Percentiles rank a stretch among this genome's conserved stretches.
phyloP scores from a whole-genome alignment of 35 echinoderm and acorn worm genomes.

The Acanthaster planci region DNA sequence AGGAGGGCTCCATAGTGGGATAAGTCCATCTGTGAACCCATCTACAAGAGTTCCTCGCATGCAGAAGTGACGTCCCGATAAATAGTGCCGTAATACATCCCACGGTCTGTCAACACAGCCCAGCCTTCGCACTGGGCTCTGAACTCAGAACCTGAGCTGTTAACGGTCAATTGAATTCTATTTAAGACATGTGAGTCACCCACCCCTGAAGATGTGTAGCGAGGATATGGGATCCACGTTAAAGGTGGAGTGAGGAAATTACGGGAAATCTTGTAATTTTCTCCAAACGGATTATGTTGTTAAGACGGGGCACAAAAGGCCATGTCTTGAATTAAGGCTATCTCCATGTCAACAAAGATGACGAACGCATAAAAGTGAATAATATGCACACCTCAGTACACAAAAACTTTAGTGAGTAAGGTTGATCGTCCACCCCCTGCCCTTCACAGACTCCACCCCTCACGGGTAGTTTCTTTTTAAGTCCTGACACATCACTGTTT shows the following conservation, averaged over 20 bases:
- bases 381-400: too few relatives aligned
- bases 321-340: too few relatives aligned
- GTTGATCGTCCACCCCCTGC: too few relatives aligned
- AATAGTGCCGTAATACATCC: slow-evolving; percentile 7
- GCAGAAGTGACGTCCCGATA: slow-evolving; percentile 3
- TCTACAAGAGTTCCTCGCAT: not conserved
- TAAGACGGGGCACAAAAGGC: too few relatives aligned
- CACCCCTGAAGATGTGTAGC: not conserved
- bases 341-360: too few relatives aligned
- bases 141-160: not conserved
- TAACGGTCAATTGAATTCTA: slow-evolving; percentile 1
- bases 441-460: too few relatives aligned
- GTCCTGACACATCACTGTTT: too few relatives aligned
- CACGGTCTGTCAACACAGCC: not conserved
- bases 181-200: slow-evolving; percentile 23
- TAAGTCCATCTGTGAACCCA: too few relatives aligned
- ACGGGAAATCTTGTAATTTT: not conserved
- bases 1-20: too few relatives aligned
- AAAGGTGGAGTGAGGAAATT: not conserved
- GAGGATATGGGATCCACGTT: not conserved
- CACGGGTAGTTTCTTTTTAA: too few relatives aligned
- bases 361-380: too few relatives aligned
- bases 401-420: too few relatives aligned
- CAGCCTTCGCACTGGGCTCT: not conserved
- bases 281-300: not conserved